A percentile compares a stretch with the other conserved stretches of the same genome.
phyloP scores from a whole-genome alignment of 2,888 invertebrate species.

The Meandrusa payeni region DNA sequence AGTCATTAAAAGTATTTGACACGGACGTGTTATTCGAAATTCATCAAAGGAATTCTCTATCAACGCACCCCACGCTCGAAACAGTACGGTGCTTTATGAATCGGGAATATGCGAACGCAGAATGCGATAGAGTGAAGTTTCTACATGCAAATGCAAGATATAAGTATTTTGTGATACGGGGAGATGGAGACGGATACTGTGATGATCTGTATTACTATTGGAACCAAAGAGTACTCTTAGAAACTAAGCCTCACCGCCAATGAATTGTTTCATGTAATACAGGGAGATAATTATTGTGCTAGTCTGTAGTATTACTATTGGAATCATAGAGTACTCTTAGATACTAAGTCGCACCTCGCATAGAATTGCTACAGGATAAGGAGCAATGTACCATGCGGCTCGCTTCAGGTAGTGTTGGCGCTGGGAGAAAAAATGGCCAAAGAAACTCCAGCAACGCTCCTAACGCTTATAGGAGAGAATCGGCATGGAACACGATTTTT shows the following conservation, averaged over 20 bases:
- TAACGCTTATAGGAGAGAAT: no score
- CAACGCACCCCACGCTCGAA: conserved; percentile 10
- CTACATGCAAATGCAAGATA: conserved; percentile 29
- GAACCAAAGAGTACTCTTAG: conserved; percentile 18
- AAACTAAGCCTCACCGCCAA: conserved; percentile 2
- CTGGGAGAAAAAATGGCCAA: no score
- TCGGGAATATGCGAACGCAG: background rate
- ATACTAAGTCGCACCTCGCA: background rate
- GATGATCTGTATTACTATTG: conserved; percentile 38
- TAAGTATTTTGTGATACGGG: conserved; percentile 31
- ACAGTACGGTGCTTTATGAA: conserved; percentile 24
- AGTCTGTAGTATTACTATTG: conserved; percentile 39
- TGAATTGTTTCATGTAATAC: conserved; percentile 31
- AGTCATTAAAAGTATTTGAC: conserved; percentile 26
- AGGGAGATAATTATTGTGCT: conserved; percentile 35
- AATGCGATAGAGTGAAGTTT: conserved; percentile 4
- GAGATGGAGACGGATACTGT: conserved; percentile 37
- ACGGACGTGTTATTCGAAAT: conserved; percentile 25
- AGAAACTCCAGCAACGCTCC: no score
- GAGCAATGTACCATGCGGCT: no score
- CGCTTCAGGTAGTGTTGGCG: no score
- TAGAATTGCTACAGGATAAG: no score
- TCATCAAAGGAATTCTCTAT: conserved; percentile 4
- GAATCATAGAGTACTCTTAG: conserved; percentile 17
- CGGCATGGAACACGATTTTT: no score